Percentiles rank a stretch among this genome's conserved stretches.
Conservation (phyloP, 2,797 vertebrate genomes). For the Schizopygopsis pylzovi region DNA sequence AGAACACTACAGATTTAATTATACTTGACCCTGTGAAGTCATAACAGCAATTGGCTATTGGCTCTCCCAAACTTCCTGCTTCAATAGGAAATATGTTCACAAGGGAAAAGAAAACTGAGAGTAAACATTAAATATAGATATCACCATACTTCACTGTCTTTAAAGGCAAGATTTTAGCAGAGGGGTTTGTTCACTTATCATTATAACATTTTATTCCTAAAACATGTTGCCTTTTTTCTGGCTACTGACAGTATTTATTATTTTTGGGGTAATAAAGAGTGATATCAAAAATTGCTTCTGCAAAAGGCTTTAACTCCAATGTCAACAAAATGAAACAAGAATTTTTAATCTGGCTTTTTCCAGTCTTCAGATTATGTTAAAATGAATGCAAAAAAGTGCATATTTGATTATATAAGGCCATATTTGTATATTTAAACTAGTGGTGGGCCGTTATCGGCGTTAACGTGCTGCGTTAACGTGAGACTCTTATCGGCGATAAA, state of each 20-base stretch:
- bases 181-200: neutral
- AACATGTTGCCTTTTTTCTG: neutral
- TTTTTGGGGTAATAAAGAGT: neutral
- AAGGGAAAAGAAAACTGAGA: neutral
- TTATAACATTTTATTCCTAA: neutral
- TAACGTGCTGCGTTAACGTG: too few relatives aligned
- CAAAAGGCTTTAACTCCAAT: neutral
- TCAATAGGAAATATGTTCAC: neutral
- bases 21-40: neutral
- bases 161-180: neutral
- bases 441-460: too few relatives aligned
- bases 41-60: neutral
- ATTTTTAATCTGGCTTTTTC: neutral
- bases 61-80: neutral
- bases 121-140: neutral
- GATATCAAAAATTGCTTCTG: neutral
- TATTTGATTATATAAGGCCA: neutral
- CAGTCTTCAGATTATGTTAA: neutral
- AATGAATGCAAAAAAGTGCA: neutral
- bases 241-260: neutral
- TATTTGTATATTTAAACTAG: neutral
- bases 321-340: neutral
- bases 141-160: neutral
- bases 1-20: neutral
- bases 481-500: too few relatives aligned